Evolutionary conservation across 2,888 invertebrate genomes (phyloP).

Genomic region (Schizotus pectinicornis): DNA sequence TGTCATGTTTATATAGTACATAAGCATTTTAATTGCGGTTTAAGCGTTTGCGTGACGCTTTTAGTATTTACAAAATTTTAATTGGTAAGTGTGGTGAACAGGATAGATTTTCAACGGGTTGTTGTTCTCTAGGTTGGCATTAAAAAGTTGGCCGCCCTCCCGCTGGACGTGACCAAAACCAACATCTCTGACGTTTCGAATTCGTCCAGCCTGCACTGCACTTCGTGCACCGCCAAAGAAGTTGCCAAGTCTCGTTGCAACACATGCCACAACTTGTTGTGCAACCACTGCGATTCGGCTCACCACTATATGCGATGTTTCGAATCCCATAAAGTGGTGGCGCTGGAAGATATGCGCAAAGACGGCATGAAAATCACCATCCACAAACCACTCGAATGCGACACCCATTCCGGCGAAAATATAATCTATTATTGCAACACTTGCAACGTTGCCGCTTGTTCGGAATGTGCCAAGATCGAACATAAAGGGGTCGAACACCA

Average conservation of each 20-base stretch:
- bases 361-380: conserved; percentile 79
- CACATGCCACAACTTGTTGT: conserved; percentile 93
- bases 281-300: conserved; percentile 92
- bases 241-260: conserved; percentile 92
- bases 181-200: conserved; percentile 84
- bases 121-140: conserved; percentile 65
- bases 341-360: conserved; percentile 84
- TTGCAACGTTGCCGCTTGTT: conserved; percentile 86
- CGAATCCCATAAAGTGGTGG: conserved; percentile 90
- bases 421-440: conserved; percentile 88
- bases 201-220: conserved; percentile 73
- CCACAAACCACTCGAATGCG: conserved; percentile 88
- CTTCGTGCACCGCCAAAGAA: conserved; percentile 95
- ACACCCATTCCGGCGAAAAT: conserved; percentile 80
- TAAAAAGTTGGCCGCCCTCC: conserved; percentile 80
- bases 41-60: too few species aligned
- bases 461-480: conserved; percentile 82
- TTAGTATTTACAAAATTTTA: neutral
- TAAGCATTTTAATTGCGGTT: too few species aligned
- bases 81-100: neutral
- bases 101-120: neutral
- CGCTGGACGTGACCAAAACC: conserved; percentile 85
- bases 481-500: conserved; percentile 84
- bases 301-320: conserved; percentile 98
- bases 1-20: too few species aligned